Base-by-base conservation (phyloP, 1,140 invertebrate species). In the Euura lappo region DNA sequence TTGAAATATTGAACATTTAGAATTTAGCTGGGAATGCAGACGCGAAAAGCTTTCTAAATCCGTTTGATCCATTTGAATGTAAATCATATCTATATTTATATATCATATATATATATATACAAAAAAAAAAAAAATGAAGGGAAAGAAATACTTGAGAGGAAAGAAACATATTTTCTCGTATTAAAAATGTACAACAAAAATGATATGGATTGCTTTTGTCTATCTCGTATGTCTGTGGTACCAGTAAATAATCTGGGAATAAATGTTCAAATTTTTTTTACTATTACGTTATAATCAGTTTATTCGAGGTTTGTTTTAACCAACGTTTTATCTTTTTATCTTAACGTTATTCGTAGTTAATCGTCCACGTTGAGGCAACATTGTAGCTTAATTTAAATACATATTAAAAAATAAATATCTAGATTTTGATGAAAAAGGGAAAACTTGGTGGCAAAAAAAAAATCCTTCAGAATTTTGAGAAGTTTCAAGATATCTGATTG, bases 51-150 rank as follows among this genome's bases (percentile, higher is more conserved):
- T 60, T 8, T n/a, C 13, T 60, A 60, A 28, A 28, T 28, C 28
- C 28, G 51, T 60, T 60, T 60, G 51, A 11, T 60, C 51, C 10
- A 60, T 60, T 60, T 28, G 28, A 28, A 28, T 28, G 28, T 28
- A 60, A 60, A 60, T 60, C 51, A 60, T 60, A 60, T 60, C 51
- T 60, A 60, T 60, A 60, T 60, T 60, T 60, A 60, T 60, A 60
- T n/a, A 60, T 11, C 13, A 60, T 11, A 11, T 8, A 11, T n/a
- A n/a, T n/a, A n/a, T n/a, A n/a, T n/a, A n/a, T n/a, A n/a, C n/a
- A n/a, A n/a, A n/a, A 60, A 60, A 11, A n/a, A 60, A 60, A 28
- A 28, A 11, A 60, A 60, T 28, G 28, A 60, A 60, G 10, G 51
- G 13, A 60, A 28, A 28, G 10, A 60, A 60, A 28, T 28, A 28